These are phyloP conservation scores for Pantherophis guttatus DNA, from an alignment of 2,113 vertebrate species.

Conservation along the genomic window DNA sequence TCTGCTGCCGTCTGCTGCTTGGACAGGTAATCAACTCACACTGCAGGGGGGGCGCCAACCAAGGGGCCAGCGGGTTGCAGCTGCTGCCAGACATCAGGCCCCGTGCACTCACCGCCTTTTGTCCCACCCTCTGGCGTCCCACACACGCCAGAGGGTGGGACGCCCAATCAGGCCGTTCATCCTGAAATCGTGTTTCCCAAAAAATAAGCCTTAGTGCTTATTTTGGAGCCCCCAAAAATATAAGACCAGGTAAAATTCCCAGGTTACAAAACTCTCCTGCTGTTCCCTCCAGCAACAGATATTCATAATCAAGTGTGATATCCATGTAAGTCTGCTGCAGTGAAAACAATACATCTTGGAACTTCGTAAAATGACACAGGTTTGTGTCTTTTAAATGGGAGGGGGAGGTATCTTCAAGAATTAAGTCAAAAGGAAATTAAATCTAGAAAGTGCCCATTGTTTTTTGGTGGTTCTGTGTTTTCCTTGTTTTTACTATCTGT, in stretches of 20 bases:
- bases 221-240: too few species aligned
- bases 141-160: rapidly evolving
- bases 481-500: not conserved
- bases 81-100: too few species aligned
- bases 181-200: too few species aligned
- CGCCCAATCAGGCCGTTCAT: too few species aligned
- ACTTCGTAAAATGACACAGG: not conserved
- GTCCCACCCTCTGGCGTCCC: too few species aligned
- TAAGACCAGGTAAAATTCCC: not conserved
- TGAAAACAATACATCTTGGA: not conserved
- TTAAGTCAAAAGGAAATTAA: not conserved
- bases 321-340: not conserved
- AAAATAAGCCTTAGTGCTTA: too few species aligned
- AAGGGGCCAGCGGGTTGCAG: too few species aligned
- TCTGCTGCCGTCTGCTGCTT: too few species aligned
- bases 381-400: not conserved
- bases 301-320: not conserved
- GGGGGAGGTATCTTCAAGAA: not conserved
- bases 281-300: not conserved
- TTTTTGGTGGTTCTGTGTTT: not conserved
- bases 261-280: not conserved
- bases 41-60: too few species aligned
- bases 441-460: not conserved
- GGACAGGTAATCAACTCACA: too few species aligned
- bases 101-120: rapidly evolving